Base-by-base conservation (phyloP, 1,140 invertebrate species). In the Aphelenchoides avenae region DNA sequence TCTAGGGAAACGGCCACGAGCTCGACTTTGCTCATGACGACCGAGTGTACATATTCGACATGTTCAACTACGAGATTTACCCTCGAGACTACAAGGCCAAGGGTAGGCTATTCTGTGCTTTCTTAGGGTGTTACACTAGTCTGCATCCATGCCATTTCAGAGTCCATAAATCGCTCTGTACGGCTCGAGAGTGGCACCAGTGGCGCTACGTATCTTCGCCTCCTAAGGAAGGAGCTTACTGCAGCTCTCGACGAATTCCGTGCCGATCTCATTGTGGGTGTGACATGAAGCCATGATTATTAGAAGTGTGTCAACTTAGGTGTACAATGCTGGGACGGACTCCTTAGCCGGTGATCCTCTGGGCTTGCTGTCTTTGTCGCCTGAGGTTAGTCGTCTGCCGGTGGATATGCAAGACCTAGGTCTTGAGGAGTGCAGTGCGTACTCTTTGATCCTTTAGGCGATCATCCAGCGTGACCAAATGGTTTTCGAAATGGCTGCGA, bases 281-380 rank as follows among this genome's bases (percentile, higher is more conserved):
- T n/a, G n/a, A n/a, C n/a, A n/a, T n/a, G n/a, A n/a, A n/a, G n/a
- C n/a, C n/a, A n/a, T n/a, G n/a, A n/a, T n/a, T n/a, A n/a, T n/a
- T n/a, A n/a, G n/a, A n/a, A n/a, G n/a, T n/a, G n/a, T n/a, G n/a
- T n/a, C n/a, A n/a, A n/a, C n/a, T n/a, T n/a, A n/a, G n/a, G n/a
- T n/a, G 24, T 91, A 89, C 75, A 90, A 90, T 79, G 89, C 89
- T 33, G 89, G 89, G 5, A 91, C 88, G 7, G 89, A 91, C 79
- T 83, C 88, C 29, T 77, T 91, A 26, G 80, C 84, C 31, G 85
- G 85, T 0, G 89, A 91, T 79, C 84, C 84, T 1, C 78, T 91
- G 1, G 89, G 89, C 3, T 77, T 80, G 34, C 64, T 77, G 40
- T 80, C 80, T 1, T 82, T 91, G 22, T 82, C 84, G 44, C 79